phyloP scores from a whole-genome alignment of 2,797 vertebrate species.

The Hemibagrus guttatus region DNA sequence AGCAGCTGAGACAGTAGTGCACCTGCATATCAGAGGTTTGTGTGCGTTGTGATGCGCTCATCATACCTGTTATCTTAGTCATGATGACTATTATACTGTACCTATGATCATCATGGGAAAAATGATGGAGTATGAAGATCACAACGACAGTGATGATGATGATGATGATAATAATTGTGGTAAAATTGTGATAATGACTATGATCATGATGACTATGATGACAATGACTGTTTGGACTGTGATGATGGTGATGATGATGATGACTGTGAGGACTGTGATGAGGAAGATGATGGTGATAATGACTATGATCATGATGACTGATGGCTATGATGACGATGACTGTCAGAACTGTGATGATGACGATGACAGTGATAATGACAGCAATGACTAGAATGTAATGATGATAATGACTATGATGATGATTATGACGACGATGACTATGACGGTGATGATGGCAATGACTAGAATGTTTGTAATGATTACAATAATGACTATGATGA shows the following conservation, averaged over 20 bases:
- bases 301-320: not conserved
- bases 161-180: not conserved
- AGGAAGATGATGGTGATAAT: not conserved
- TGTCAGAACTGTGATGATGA: not conserved
- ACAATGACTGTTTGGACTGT: not conserved
- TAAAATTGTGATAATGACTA: not conserved
- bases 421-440: not conserved
- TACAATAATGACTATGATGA: not conserved
- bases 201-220: not conserved
- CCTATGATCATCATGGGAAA: not conserved
- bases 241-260: not conserved
- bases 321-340: not conserved
- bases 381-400: not conserved
- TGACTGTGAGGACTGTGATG: not conserved
- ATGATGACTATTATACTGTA: not conserved
- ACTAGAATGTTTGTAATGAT: too few relatives aligned
- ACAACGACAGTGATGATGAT: not conserved
- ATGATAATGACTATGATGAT: not conserved
- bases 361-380: not conserved
- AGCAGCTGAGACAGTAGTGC: not conserved
- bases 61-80: not conserved
- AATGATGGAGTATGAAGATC: not conserved
- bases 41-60: not conserved
- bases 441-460: not conserved
- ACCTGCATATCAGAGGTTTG: not conserved